Conservation (phyloP, 2,113 vertebrate species). For the Lampris megalopsis region DNA sequence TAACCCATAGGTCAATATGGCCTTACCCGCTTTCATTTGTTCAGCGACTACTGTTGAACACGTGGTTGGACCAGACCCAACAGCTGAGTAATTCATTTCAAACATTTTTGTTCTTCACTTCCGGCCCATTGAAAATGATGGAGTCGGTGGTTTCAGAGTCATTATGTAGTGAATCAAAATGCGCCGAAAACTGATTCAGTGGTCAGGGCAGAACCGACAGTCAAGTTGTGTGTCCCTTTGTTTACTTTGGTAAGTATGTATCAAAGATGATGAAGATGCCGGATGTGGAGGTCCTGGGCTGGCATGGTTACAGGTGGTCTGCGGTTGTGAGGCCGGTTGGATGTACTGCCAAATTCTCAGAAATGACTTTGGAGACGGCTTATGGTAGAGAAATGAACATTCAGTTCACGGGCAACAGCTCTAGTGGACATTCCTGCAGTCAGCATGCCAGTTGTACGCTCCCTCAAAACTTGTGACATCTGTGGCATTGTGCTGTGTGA, state of each 20-base stretch:
- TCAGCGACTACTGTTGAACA: slow-evolving; percentile 6
- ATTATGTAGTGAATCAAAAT: slow-evolving; percentile 4
- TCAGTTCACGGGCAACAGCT: no score
- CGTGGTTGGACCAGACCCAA: neutral
- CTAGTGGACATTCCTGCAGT: no score
- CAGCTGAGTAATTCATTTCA: neutral
- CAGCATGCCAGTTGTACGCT: no score
- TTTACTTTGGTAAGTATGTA: slow-evolving; percentile 57
- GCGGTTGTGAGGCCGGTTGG: no score
- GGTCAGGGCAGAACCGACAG: slow-evolving; percentile 22
- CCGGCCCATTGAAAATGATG: neutral
- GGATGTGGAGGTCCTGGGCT: no score
- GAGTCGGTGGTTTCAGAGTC: neutral
- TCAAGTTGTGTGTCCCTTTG: neutral
- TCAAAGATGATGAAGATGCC: neutral
- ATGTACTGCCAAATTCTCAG: no score
- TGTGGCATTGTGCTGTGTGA: no score
- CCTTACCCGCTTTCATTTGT: neutral
- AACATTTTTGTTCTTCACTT: neutral
- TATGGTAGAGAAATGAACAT: no score
- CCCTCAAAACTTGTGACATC: no score
- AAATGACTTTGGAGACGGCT: no score
- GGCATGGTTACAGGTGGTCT: no score
- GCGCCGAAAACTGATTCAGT: slow-evolving; percentile 31
- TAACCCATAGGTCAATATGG: neutral